Evolutionary conservation across 1,140 invertebrate genomes (phyloP).

Genomic region (Heliothis subflexa): DNA sequence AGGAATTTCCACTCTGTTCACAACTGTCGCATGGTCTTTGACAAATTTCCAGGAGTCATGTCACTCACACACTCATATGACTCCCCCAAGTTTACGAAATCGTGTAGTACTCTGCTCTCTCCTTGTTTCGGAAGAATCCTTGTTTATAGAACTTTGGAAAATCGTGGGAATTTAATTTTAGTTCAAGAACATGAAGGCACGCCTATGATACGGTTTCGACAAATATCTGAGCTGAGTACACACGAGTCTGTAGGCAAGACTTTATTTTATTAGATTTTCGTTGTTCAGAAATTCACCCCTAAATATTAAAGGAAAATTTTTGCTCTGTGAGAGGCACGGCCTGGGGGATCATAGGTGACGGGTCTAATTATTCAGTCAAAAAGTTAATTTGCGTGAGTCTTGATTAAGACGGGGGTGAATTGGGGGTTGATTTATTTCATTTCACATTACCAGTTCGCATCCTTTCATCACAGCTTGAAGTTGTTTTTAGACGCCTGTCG

Average conservation of each 20-base stretch:
- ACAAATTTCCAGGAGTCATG: slow-evolving; percentile 44
- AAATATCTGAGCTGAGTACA: slow-evolving; percentile 18
- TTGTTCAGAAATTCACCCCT: slow-evolving; percentile 4
- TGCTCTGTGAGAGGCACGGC: not conserved
- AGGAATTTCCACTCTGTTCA: slow-evolving; percentile 43
- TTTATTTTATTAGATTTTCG: slow-evolving; percentile 7
- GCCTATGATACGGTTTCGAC: slow-evolving; percentile 33
- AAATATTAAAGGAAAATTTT: slow-evolving; percentile 6
- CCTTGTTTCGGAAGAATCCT: slow-evolving; percentile 46
- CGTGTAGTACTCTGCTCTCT: slow-evolving; percentile 22
- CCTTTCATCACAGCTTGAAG: slow-evolving; percentile 17
- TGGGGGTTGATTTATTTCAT: slow-evolving; percentile 43
- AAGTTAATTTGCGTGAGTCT: slow-evolving; percentile 42
- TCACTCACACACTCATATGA: slow-evolving; percentile 20
- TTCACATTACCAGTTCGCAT: slow-evolving; percentile 9
- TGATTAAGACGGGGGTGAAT: slow-evolving; percentile 41
- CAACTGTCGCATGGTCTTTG: slow-evolving; percentile 31
- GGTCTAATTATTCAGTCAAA: slow-evolving; percentile 42
- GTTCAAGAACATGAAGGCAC: slow-evolving; percentile 37
- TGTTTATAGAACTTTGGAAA: slow-evolving; percentile 50
- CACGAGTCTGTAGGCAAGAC: not conserved
- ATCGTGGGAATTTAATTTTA: slow-evolving; percentile 56
- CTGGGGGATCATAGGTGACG: slow-evolving; percentile 9
- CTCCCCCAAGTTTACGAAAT: slow-evolving; percentile 43
- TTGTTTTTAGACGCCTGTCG: not conserved